Evolutionary conservation across 1,140 invertebrate genomes (phyloP).

Genomic region (Elysia chlorotica): DNA sequence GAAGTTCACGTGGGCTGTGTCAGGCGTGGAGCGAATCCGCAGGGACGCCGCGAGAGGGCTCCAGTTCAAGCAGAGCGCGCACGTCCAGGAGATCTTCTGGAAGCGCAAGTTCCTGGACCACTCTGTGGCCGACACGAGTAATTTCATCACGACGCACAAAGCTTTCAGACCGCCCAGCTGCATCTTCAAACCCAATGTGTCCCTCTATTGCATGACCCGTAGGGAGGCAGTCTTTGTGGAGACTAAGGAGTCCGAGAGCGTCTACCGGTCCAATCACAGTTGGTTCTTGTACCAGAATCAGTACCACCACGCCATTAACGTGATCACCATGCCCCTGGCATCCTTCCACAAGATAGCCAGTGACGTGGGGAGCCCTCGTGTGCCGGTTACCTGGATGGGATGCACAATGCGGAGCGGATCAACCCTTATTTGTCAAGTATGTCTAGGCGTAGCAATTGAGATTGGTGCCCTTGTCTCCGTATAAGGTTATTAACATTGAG

Average conservation of each 20-base stretch:
- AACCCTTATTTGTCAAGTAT: constrained; percentile 44
- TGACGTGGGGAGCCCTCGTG: constrained; percentile 47
- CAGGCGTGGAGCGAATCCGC: constrained; percentile 48
- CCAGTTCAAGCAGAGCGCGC: constrained; percentile 53
- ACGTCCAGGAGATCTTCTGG: constrained; percentile 54
- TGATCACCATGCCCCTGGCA: constrained; percentile 52
- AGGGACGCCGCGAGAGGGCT: constrained; percentile 47
- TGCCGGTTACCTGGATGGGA: constrained; percentile 48
- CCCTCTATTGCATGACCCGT: constrained; percentile 50
- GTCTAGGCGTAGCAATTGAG: no score
- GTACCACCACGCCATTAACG: constrained; percentile 43
- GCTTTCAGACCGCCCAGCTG: constrained; percentile 52
- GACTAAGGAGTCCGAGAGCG: constrained; percentile 33
- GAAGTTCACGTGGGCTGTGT: constrained; percentile 54
- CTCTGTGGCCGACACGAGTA: constrained; percentile 41
- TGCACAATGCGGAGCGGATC: constrained; percentile 50
- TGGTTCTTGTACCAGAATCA: constrained; percentile 38
- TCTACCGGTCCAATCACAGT: constrained; percentile 33
- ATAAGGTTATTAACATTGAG: no score
- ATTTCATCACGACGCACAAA: constrained; percentile 54
- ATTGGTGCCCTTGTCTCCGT: no score
- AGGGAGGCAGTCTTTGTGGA: constrained; percentile 53
- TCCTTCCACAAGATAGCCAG: constrained; percentile 54
- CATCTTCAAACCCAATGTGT: constrained; percentile 50
- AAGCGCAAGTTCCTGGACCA: constrained; percentile 43